These are phyloP conservation scores for Allygus modestus DNA, from an alignment of 2,888 invertebrate species.

Conservation along the genomic window DNA sequence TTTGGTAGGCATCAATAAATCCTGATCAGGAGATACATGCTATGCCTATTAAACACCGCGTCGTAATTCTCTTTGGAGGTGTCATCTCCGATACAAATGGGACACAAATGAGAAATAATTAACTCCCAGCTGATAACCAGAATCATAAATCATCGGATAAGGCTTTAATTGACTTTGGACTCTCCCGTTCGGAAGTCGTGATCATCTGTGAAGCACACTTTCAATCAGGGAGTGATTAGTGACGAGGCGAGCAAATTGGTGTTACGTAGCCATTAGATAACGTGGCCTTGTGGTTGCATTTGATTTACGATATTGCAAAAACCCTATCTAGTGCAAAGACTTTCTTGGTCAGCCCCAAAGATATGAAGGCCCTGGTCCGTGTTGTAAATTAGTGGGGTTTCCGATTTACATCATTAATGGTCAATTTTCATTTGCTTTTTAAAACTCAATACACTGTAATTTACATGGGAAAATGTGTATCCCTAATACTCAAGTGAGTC, in stretches of 20 bases:
- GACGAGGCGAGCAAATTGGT: background rate
- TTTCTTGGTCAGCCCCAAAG: no score
- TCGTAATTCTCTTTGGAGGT: background rate
- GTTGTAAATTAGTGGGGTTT: no score
- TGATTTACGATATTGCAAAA: no score
- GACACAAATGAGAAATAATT: constrained; percentile 40
- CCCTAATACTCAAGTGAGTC: no score
- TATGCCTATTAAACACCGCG: background rate
- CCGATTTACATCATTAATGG: no score
- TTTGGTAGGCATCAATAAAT: background rate
- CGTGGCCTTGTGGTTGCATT: no score
- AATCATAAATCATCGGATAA: constrained; percentile 17
- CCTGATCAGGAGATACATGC: background rate
- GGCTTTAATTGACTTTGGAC: constrained; percentile 13
- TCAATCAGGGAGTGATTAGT: background rate
- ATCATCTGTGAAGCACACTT: background rate
- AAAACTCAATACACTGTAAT: no score
- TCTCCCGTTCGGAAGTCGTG: constrained; percentile 12
- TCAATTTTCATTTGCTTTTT: no score
- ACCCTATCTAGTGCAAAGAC: no score
- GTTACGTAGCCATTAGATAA: no score
- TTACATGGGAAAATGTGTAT: no score
- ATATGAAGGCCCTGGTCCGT: no score
- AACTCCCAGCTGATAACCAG: constrained; percentile 13
- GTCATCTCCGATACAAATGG: constrained; percentile 30